Base-by-base conservation (phyloP, 2,113 vertebrate genomes). In the Mungos mungo region DNA sequence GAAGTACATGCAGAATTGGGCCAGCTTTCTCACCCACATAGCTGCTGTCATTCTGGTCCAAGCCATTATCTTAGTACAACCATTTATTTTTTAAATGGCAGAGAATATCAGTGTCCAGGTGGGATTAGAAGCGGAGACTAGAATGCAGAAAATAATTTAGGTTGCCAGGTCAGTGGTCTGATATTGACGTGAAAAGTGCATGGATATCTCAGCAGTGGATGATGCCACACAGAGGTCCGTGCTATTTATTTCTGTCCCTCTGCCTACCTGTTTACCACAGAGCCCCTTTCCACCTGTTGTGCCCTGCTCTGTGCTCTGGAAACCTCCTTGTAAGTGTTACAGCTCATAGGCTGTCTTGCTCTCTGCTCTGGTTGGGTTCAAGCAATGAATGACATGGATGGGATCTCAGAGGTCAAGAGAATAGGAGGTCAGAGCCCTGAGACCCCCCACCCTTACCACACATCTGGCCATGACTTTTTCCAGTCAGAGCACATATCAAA, bases 401-500 rank as follows among this genome's bases (percentile, higher is more conserved):
- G 65, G 38, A 66, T 57, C 31, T 68, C 81, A 54, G n/a, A 65
- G 27, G 38, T 7, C 23, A 38, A 81, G 54, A 41, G 45, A 52
- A 52, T 50, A 69, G 74, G 50, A 63, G 31, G 47, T 18, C 31
- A 25, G 14, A 50, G 5, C 12, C 63, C 6, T 83, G 65, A 4
- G 3, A 57, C 35, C 7, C 41, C 7, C 0, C 45, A 0, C 0
- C 12, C 13, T 35, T 35, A 33, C 8, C 66, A 27, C 6, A 16
- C 18, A 21, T 1, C 21, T 35, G 33, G 25, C 5, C 3, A 7
- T 27, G 60, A 21, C 23, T 65, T 23, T 38, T 50, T 57, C 27
- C 18, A 66, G 11, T 3, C 7, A 63, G 4, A 13, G 11, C 12
- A 18, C 14, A 2, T 19, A 76, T 19, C 50, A 33, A 21, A 2